Percentiles rank a stretch among this genome's conserved stretches.
Evolutionary conservation across 2,113 vertebrate genomes (phyloP).

Genomic region (Xiphophorus maculatus): DNA sequence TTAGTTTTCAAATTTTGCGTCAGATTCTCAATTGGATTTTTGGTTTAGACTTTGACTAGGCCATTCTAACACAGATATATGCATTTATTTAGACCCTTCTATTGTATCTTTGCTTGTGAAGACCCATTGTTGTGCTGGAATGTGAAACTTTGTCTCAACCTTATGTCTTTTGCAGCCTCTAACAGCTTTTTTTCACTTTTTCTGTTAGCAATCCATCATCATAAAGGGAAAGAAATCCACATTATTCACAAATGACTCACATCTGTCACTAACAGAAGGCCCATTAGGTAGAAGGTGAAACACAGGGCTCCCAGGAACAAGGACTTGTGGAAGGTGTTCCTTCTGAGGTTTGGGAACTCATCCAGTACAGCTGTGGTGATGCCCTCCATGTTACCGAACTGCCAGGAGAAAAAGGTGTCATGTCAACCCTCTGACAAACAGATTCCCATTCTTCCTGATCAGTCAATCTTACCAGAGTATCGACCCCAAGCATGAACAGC

Average conservation of each 20-base stretch:
- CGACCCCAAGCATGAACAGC: conserved; percentile 84
- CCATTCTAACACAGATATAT: background rate
- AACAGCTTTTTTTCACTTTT: too few relatives aligned
- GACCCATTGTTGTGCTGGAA: background rate
- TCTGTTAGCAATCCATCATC: too few relatives aligned
- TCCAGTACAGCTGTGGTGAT: conserved; percentile 84
- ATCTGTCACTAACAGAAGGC: conserved; percentile 81
- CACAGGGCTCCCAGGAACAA: conserved; percentile 81
- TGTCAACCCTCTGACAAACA: background rate
- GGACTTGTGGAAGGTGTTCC: conserved; percentile 75
- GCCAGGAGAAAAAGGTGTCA: conserved; percentile 16
- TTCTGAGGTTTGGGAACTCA: conserved; percentile 80
- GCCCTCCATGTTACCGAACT: conserved; percentile 89
- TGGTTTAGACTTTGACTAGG: background rate
- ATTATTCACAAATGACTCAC: conserved; percentile 63
- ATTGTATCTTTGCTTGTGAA: background rate
- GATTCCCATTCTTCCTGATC: background rate
- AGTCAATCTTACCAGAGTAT: conserved; percentile 80
- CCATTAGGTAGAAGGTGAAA: conserved; percentile 82
- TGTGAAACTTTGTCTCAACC: background rate
- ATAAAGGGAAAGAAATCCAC: background rate
- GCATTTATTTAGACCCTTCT: background rate
- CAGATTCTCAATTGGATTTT: background rate
- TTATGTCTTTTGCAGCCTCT: too few relatives aligned
- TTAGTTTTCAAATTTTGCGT: too few relatives aligned